Percentiles rank a stretch among this genome's conserved stretches.
phyloP scores from a whole-genome alignment of 2,113 vertebrate genomes.

The Mobula hypostoma region DNA sequence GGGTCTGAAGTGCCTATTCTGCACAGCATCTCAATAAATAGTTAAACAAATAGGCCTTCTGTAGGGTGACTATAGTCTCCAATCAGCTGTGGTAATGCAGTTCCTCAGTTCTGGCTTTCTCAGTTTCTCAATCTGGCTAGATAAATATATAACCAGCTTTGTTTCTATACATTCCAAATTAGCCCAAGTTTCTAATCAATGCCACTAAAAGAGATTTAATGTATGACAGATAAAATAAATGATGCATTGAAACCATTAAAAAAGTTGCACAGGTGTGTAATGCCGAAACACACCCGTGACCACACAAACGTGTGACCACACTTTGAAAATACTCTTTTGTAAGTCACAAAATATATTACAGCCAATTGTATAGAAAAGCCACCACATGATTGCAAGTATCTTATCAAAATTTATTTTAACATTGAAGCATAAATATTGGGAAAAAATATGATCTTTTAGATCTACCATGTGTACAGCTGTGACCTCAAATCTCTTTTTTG shows the following conservation, averaged over 20 bases:
- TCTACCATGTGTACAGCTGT: background rate
- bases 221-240: background rate
- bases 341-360: no score
- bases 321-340: no score
- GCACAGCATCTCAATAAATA: no score
- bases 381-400: no score
- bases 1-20: no score
- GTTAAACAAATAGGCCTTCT: no score
- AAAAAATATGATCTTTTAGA: no score
- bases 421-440: no score
- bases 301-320: no score
- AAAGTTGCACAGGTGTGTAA: background rate
- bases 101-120: background rate
- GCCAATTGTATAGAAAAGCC: no score
- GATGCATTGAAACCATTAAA: background rate
- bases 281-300: background rate
- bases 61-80: background rate
- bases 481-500: background rate
- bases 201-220: background rate
- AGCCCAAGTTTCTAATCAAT: background rate
- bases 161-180: slow-evolving; percentile 1
- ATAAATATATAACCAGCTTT: background rate
- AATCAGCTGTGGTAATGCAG: background rate
- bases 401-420: no score
- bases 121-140: background rate